Conservation (phyloP, 2,888 invertebrate species). For the Caenorhabditis angaria region DNA sequence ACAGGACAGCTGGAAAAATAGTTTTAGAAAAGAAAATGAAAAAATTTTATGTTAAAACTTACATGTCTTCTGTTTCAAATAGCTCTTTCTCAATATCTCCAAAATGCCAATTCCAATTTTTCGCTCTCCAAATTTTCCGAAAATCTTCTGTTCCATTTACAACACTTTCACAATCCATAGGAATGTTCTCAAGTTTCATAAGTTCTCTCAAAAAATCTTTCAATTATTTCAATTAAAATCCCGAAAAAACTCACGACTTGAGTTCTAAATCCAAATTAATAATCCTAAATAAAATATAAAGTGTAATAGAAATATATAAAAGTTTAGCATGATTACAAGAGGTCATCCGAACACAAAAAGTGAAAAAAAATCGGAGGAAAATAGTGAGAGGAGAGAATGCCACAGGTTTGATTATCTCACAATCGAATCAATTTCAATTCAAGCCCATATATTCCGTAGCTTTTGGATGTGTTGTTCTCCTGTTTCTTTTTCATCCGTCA, state of each 20-base stretch:
- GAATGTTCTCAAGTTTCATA: constrained; percentile 23
- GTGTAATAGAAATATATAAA: neutral
- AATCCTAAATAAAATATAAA: constrained; percentile 20
- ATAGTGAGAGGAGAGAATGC: too few relatives aligned
- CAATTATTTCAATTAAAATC: neutral
- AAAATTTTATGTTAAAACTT: constrained; percentile 6
- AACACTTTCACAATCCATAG: constrained; percentile 36
- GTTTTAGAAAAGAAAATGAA: neutral
- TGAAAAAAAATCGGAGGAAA: too few relatives aligned
- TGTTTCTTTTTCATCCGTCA: constrained; percentile 20
- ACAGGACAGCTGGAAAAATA: constrained; percentile 28
- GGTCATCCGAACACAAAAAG: too few relatives aligned
- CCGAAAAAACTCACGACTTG: constrained; percentile 19
- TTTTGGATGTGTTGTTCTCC: constrained; percentile 34
- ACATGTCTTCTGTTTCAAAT: constrained; percentile 34
- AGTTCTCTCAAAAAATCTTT: constrained; percentile 17
- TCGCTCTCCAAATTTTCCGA: constrained; percentile 9
- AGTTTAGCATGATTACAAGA: neutral
- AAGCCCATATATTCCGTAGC: constrained; percentile 27
- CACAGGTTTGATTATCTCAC: neutral
- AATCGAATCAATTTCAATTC: neutral
- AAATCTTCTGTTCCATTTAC: constrained; percentile 35
- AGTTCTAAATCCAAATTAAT: constrained; percentile 6
- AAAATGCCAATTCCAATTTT: constrained; percentile 36
- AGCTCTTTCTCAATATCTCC: constrained; percentile 28